Evolutionary conservation across 2,797 vertebrate genomes (phyloP).

Genomic region (Malurus splendens): DNA sequence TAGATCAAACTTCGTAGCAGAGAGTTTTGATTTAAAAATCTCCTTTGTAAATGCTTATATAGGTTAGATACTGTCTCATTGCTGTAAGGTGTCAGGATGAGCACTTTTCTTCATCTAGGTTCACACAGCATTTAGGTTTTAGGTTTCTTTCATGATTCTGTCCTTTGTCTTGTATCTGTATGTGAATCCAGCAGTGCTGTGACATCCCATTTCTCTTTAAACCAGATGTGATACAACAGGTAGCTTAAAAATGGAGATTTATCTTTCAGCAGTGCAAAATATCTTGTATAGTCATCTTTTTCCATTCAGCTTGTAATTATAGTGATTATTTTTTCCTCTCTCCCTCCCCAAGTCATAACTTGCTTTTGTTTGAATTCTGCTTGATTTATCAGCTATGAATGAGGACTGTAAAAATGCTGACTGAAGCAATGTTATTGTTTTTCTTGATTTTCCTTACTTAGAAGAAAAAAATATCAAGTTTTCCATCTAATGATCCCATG

Average conservation of each 20-base stretch:
- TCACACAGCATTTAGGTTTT: neutral
- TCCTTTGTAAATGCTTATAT: neutral
- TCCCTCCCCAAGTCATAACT: neutral
- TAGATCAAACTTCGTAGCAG: neutral
- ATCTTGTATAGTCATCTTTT: neutral
- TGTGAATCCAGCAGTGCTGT: neutral
- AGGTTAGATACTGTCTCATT: neutral
- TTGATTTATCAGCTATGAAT: neutral
- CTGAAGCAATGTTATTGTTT: constrained; percentile 11
- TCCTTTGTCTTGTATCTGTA: neutral
- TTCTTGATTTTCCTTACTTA: constrained; percentile 1
- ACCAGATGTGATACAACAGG: neutral
- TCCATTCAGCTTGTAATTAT: neutral
- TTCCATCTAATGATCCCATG: neutral
- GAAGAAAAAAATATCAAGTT: neutral
- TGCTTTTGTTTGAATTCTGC: constrained; percentile 15
- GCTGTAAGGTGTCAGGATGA: neutral
- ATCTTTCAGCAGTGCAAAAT: neutral
- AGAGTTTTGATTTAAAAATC: neutral
- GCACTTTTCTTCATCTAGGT: neutral
- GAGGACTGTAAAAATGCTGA: constrained; percentile 22
- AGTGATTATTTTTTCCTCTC: neutral
- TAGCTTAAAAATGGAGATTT: neutral
- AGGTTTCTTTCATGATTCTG: neutral
- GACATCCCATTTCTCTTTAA: neutral